Evolutionary conservation across 2,113 vertebrate genomes (phyloP).

Genomic region (Talpa occidentalis): DNA sequence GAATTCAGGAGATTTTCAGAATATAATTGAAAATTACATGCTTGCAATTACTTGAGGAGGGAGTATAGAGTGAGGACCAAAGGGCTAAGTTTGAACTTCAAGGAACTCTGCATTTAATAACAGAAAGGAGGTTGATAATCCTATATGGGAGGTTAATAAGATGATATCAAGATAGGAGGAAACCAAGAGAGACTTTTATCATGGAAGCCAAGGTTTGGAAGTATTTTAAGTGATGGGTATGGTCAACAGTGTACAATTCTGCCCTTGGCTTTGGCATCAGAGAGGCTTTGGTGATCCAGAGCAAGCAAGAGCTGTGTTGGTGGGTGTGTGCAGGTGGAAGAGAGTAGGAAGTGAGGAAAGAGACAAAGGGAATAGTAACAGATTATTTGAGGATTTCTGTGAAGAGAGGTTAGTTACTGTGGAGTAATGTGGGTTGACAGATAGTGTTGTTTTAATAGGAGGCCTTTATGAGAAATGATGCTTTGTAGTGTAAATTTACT

Average conservation of each 20-base stretch:
- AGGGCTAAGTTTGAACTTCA: background rate
- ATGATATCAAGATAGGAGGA: background rate
- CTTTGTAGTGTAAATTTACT: background rate
- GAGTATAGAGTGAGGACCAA: background rate
- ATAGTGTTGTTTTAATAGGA: background rate
- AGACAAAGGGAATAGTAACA: background rate
- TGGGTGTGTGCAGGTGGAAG: background rate
- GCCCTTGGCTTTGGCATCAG: background rate
- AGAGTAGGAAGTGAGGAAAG: background rate
- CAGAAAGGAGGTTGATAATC: background rate
- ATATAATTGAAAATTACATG: background rate
- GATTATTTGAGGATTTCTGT: background rate
- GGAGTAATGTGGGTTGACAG: background rate
- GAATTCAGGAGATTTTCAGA: slow-evolving; percentile 11
- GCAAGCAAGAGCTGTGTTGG: background rate
- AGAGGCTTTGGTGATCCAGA: background rate
- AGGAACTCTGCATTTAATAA: background rate
- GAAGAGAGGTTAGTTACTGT: background rate
- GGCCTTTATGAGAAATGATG: background rate
- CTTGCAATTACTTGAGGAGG: background rate
- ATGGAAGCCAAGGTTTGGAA: background rate
- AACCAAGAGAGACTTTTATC: background rate
- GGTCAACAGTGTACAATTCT: background rate
- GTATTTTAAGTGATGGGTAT: background rate
- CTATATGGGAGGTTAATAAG: background rate